Evolutionary conservation across 2,797 vertebrate genomes (phyloP).

Genomic region (Jordanella pulchra): DNA sequence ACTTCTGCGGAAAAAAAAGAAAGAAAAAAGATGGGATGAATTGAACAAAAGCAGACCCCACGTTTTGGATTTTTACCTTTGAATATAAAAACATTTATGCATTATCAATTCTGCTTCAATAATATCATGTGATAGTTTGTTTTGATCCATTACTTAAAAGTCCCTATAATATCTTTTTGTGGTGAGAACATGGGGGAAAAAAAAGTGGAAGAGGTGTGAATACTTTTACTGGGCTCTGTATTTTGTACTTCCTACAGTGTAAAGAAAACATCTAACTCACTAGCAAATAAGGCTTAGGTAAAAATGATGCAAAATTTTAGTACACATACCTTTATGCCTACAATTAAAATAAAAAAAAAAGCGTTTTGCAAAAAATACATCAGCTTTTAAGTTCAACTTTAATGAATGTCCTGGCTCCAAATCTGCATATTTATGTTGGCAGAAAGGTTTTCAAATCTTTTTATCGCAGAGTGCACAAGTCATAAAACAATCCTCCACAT

Average conservation of each 20-base stretch:
- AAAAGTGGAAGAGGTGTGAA: background rate
- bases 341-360: background rate
- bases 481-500: slow-evolving; percentile 1
- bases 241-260: background rate
- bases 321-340: slow-evolving; percentile 9
- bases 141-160: background rate
- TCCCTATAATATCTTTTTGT: background rate
- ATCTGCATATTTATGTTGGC: slow-evolving; percentile 30
- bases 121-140: background rate
- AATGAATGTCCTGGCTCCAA: slow-evolving; percentile 17
- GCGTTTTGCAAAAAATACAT: background rate
- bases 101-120: background rate
- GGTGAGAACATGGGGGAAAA: background rate
- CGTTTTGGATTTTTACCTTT: background rate
- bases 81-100: too few relatives aligned
- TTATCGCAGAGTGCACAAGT: slow-evolving; percentile 28
- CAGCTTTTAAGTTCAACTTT: slow-evolving; percentile 15
- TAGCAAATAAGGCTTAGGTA: background rate
- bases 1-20: too few relatives aligned
- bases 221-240: background rate
- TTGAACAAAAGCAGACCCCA: background rate
- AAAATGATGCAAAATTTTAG: background rate
- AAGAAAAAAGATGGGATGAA: background rate
- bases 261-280: background rate
- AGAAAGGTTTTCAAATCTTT: slow-evolving; percentile 12